Evolutionary conservation across 2,113 vertebrate genomes (phyloP), one percentile per base, ranked within the genome.

Genomic region (Gymnobelideus leadbeateri): DNA sequence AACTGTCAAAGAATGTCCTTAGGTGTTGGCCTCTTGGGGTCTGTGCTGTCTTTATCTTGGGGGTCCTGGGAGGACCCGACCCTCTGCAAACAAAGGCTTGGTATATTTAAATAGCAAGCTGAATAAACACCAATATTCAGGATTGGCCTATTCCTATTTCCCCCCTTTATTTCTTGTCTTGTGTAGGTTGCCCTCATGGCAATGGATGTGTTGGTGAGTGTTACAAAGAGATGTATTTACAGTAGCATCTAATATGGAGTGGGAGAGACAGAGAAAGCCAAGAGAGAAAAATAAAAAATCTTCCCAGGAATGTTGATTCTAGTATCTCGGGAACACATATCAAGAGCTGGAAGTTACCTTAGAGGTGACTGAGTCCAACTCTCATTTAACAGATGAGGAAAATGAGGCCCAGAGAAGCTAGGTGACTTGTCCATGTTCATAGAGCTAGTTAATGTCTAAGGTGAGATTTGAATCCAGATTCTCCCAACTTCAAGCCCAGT

Each of bases 1-100:
- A 51, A 91, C 93, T 96, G 90, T 97, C 91, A 95, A 95, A 94
- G 93, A 90, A 49, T 93, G 95, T 95, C 96, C 46, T 14, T 7
- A 6, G 0, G 0, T 91, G 95, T 54, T 19, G 1, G 68, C 84
- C 92, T 89, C 4, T 5, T 14, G 51, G 57, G 50, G 61, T 94
- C 47, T 4, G 19, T 93, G 89, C 47, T 54, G 50, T 96, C 94
- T 97, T 97, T 95, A 94, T 43, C 68, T 84, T 43, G 68, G n/a
- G 19, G n/a, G 19, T 84, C 68, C n/a, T 93, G 91, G 46, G 90
- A 95, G 53, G 51, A 2, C 51, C 91, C 24, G 51, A 2, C 51
- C 91, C 24, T 95, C 94, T 93, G 49, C 57, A 55, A 25, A 53
- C 47, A 77, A 93, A 90, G 89, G 52, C 26, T 93, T 16, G 37